A percentile compares a stretch with the other conserved stretches of the same genome.
These are phyloP conservation scores for Archilochus colubris DNA, from an alignment of 2,113 vertebrate species.

Conservation along the genomic window DNA sequence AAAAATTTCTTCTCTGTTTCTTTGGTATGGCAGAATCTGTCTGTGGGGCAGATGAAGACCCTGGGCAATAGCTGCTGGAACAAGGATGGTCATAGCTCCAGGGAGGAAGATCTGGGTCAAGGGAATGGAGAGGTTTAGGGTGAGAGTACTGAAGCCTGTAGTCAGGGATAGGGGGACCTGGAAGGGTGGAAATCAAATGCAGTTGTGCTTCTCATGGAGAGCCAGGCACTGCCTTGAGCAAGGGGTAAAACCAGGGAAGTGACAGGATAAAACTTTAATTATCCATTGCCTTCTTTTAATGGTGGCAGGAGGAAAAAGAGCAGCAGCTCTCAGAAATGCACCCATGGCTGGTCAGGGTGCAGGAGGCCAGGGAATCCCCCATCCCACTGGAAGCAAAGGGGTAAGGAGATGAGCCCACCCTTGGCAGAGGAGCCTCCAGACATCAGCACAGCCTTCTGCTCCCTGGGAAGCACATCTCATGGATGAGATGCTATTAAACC, in stretches of 20 bases:
- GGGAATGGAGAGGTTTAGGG: neutral
- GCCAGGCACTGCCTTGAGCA: neutral
- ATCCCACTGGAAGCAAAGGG: neutral
- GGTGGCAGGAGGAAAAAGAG: neutral
- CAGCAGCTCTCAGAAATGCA: neutral
- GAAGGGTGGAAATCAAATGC: neutral
- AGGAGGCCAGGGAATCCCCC: neutral
- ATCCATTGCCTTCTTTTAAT: neutral
- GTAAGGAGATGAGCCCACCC: neutral
- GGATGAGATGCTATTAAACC: neutral
- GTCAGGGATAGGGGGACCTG: neutral
- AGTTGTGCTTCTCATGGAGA: neutral
- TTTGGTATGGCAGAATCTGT: neutral
- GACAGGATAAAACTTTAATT: neutral
- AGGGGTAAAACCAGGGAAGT: neutral
- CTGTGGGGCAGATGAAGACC: neutral
- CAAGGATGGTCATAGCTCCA: neutral
- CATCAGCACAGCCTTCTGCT: neutral
- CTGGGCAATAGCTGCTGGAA: neutral
- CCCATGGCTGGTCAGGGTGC: neutral
- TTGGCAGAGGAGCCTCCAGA: neutral
- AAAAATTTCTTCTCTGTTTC: neutral
- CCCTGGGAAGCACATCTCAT: neutral
- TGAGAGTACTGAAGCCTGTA: rapidly evolving
- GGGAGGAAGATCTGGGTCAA: neutral